These are phyloP conservation scores for Siniperca chuatsi DNA, from an alignment of 2,113 vertebrate species.

Conservation along the genomic window DNA sequence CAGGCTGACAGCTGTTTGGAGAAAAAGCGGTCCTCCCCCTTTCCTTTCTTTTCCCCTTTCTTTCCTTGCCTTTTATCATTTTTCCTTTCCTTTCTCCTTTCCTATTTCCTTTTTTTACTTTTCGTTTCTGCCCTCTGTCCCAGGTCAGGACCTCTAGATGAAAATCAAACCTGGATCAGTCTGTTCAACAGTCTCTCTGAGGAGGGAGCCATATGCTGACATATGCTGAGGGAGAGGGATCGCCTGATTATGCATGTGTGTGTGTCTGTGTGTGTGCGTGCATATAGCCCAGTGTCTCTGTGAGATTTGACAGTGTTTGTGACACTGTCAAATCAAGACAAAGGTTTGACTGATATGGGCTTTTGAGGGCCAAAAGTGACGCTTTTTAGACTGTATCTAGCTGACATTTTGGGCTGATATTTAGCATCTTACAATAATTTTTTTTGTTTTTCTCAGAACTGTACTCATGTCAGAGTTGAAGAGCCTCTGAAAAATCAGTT, in stretches of 20 bases:
- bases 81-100: background rate
- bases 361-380: constrained; percentile 25
- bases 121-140: constrained; percentile 26
- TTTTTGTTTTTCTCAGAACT: background rate
- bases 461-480: constrained; percentile 19
- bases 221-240: constrained; percentile 59
- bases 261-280: constrained; percentile 35
- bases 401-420: constrained; percentile 25
- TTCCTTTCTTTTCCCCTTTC: background rate
- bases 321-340: constrained; percentile 40
- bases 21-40: background rate
- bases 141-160: constrained; percentile 61
- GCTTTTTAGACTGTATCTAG: background rate
- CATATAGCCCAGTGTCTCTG: constrained; percentile 4
- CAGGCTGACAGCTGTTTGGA: constrained; percentile 51
- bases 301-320: background rate
- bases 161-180: constrained; percentile 67
- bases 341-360: constrained; percentile 30
- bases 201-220: constrained; percentile 73
- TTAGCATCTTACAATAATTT: constrained; percentile 16
- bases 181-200: constrained; percentile 69
- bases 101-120: background rate
- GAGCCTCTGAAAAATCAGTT: constrained; percentile 20
- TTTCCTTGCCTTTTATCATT: background rate
- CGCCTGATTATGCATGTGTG: constrained; percentile 54